Evolutionary conservation across 2,113 vertebrate genomes (phyloP), one percentile per base, ranked within the genome.

Genomic region (Lophius piscatorius): DNA sequence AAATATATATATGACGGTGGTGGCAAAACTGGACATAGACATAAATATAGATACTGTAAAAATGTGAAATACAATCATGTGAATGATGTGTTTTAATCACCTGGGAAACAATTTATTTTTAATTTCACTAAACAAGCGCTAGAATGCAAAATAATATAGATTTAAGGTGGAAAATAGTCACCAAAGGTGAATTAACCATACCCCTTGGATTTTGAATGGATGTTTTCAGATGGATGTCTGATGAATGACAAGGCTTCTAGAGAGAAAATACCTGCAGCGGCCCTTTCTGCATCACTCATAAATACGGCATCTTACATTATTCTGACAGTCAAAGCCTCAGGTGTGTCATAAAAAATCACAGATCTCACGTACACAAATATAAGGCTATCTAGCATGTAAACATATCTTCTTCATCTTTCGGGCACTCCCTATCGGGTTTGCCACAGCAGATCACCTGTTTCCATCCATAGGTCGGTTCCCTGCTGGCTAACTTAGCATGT

Each of bases 311-410:
- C 40, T 56, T 23, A n/a, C 3, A 39, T 67, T 65, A 16, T 52
- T 24, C 11, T 29, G 51, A 46, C 31, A 18, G 18, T 17, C 12
- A 63, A 71, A 24, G 22, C 60, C 14, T 40, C 22, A 4, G 38
- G 9, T 46, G 35, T 65, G n/a, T n/a, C 51, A 56, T 24, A 33
- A 67, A 39, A 40, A 74, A 49, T 22, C 16, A 17, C 3, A 1
- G 13, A 26, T 50, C 18, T 49, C 26, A 62, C 41, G 40, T 46
- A 36, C 2, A 31, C 39, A 39, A n/a, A 42, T 41, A 60, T 44
- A 14, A 1, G 1, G 11, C 33, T 45, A 1, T 24, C 9, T 28
- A n/a, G 22, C 44, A 60, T 31, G 16, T 39, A 51, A 42, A 78
- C 20, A 31, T 41, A 54, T 24, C n/a, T n/a, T n/a, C n/a, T n/a